Base-by-base conservation (phyloP, 1,140 invertebrate species). In the Rhysida immarginata region DNA sequence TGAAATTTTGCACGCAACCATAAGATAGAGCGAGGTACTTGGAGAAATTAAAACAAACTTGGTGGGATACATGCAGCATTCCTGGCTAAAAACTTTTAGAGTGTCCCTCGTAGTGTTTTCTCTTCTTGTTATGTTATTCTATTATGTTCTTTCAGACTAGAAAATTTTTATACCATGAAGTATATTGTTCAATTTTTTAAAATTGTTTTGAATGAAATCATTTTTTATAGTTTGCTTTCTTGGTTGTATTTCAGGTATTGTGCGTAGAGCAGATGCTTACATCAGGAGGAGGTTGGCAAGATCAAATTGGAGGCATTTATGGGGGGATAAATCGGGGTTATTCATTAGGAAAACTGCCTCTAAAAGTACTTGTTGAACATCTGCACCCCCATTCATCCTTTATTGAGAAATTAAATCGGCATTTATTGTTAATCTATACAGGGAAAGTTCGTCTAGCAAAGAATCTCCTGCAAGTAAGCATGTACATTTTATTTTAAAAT, bases 201-300 rank as follows among this genome's bases (percentile, higher is more conserved):
- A 35, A 35, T 16, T 35, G 29, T 35, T 35, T 35, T 25, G 8
- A 56, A 35, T 55, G 50, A 55, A 55, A 54, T 42, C 13, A 26
- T 18, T 54, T 51, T 46, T 26, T 26, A 25, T 27, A 11, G 24
- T 24, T 5, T 29, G 24, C 50, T 46, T 24, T 43, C 21, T 54
- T 56, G 58, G n/a, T n/a, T n/a, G n/a, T n/a, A n/a, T n/a, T n/a
- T 8, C 59, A 74, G 70, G 73, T 76, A 1, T 62, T 78, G 13
- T 67, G 71, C 56, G 58, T 77, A 26, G 76, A 78, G 54, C 75
- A 77, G 62, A 58, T 77, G 60, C 60, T 78, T 55, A 78, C 76
- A 3, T 77, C 76, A 25, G 71, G 71, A 24, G 76, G 76, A 23
- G 76, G 76, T 1, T 78, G 76, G 76, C 76, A 78, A 63, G 76